Evolutionary conservation across 2,797 vertebrate genomes (phyloP).

Genomic region (Myotis planiceps): DNA sequence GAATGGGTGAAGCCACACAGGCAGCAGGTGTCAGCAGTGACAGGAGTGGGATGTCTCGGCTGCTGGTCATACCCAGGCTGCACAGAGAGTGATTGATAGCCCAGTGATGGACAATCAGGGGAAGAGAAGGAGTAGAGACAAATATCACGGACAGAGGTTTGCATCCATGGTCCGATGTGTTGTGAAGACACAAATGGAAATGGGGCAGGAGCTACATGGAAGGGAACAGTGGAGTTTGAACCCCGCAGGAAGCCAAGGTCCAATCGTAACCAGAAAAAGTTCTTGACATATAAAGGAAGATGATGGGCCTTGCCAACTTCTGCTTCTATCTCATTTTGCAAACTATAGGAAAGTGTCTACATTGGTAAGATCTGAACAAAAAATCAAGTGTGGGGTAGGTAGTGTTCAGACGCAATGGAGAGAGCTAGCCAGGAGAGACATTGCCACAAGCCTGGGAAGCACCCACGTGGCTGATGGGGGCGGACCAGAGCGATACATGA

Average conservation of each 20-base stretch:
- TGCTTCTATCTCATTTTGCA: background rate
- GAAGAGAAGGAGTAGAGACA: background rate
- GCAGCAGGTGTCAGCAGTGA: background rate
- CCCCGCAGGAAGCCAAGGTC: background rate
- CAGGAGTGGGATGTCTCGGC: background rate
- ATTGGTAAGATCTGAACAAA: background rate
- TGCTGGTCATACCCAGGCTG: background rate
- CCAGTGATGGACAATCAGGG: background rate
- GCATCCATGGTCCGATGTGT: accelerated
- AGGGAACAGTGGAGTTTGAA: accelerated
- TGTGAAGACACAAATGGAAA: background rate
- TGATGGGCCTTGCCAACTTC: background rate
- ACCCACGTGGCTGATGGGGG: accelerated
- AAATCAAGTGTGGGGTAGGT: background rate
- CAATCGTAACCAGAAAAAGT: background rate
- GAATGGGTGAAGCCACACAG: background rate
- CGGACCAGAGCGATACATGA: accelerated
- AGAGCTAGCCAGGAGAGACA: background rate
- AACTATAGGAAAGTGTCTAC: background rate
- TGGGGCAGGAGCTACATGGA: background rate
- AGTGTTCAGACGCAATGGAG: background rate
- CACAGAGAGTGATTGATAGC: background rate
- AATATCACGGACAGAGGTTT: background rate
- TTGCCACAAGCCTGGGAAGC: too few relatives aligned
- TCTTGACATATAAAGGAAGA: background rate